Base-by-base conservation (phyloP, 2,113 vertebrate species). In the Onychostoma macrolepis region DNA sequence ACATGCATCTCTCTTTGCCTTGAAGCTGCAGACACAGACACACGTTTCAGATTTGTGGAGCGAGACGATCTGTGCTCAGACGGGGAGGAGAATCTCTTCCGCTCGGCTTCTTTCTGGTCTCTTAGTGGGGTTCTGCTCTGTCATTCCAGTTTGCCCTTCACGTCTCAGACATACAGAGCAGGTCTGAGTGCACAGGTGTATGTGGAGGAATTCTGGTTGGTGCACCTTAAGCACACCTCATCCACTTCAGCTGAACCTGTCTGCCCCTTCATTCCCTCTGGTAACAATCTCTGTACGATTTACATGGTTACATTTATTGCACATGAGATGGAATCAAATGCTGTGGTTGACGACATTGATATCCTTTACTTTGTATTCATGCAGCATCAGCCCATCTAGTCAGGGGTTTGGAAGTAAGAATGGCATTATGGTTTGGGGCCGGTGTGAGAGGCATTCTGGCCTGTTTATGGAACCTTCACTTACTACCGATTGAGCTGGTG, bases 11-110 rank as follows among this genome's bases (percentile, higher is more conserved):
- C n/a, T 63, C 56, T 61, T 80, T 41, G 79, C 79, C 56, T 65
- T 63, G 56, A 63, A 63, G 36, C 36, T 41, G 36, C 77, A 63
- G 56, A 80, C 79, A 77, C 41, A 63, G 53, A 81, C 56, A 81
- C 56, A 63, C 13, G 36, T 81, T 81, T 30, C 17, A 61, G 13
- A 21, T 79, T 56, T 79, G 50, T 36, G 26, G 30, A 79, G 48
- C 77, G 4, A 58, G 78, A n/a, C 5, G 28, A 61, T 58, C 78
- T 61, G 30, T 58, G 78, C 78, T 58, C 28, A 80, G 78, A 58
- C 21, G 1, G 53, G 78, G 78, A 26, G 53, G 76, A 33, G 28
- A 78, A 56, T 56, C 48, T 78, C 76, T 78, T 78, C 48, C 15
- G 4, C 45, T 53, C 19, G 0, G 48, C 76, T 78, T 56, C 76